These are phyloP conservation scores for Monarcha castaneiventris DNA, from an alignment of 2,113 vertebrate species.

Conservation along the genomic window DNA sequence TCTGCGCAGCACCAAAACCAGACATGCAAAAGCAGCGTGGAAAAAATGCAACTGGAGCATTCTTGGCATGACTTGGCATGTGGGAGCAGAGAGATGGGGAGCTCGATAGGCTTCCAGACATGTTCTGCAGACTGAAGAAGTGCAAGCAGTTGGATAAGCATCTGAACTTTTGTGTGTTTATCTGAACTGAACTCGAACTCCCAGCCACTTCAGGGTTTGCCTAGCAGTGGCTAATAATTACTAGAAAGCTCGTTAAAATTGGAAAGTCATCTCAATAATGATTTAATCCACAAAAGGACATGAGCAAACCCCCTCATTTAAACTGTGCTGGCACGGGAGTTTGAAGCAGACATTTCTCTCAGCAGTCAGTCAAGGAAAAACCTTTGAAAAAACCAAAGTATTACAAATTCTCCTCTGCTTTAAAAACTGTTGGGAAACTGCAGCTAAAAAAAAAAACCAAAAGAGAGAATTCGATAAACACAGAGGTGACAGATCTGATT, in stretches of 20 bases:
- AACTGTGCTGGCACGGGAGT: neutral
- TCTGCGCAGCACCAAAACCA: neutral
- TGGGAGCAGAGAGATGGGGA: conserved; percentile 15
- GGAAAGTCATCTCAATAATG: neutral
- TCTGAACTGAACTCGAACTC: conserved; percentile 42
- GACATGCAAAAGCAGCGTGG: neutral
- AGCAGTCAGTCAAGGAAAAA: neutral
- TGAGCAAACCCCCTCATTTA: neutral
- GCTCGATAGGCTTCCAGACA: neutral
- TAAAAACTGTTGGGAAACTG: neutral
- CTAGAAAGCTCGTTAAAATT: conserved; percentile 39
- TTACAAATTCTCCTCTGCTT: neutral
- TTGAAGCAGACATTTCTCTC: neutral
- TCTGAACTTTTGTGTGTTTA: conserved; percentile 54
- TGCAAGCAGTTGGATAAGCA: conserved; percentile 43
- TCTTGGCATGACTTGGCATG: conserved; percentile 21
- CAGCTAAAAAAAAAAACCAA: neutral
- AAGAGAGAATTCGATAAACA: neutral
- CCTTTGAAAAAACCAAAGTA: neutral
- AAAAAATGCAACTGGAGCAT: neutral
- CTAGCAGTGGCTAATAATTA: conserved; percentile 13
- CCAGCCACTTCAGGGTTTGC: neutral
- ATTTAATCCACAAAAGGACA: neutral
- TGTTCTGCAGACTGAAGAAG: conserved; percentile 12
- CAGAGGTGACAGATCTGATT: neutral